Evolutionary conservation across 1,140 invertebrate genomes (phyloP), one percentile per base, ranked within the genome.

Genomic region (Ceratitis capitata): DNA sequence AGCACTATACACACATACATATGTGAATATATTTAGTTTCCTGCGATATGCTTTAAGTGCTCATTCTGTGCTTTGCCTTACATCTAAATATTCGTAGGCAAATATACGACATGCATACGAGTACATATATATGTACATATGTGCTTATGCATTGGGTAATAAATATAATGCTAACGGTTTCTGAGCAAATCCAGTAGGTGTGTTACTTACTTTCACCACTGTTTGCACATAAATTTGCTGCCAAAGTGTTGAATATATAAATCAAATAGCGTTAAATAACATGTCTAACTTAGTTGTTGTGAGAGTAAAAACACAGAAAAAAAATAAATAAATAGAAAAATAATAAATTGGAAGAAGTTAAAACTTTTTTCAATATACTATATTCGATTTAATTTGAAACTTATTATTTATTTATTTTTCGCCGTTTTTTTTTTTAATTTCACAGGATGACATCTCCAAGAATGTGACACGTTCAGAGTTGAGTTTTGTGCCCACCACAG

Each of bases 381-480:
- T 4, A 2, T 42, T 78, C 26, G 23, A 32, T 32, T 39, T 69
- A 19, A 3, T 39, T 39, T 47, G 1, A 78, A 42, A n/a, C 23
- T 14, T n/a, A n/a, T 3, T 35, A 10, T 7, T 0, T 61, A 10
- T 29, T 61, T 61, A 0, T 1, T 3, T n/a, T n/a, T n/a, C n/a
- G n/a, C n/a, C n/a, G n/a, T n/a, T n/a, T n/a, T n/a, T n/a, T n/a
- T n/a, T n/a, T n/a, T n/a, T n/a, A n/a, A n/a, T n/a, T 78, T 85
- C 85, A 85, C 92, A 97, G 96, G 96, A 97, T 90, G 95, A 97
- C 89, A 94, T 95, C 85, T 94, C 94, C 86, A 90, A 90, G 83
- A 96, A 97, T 88, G 98, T 96, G 74, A 98, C 97, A 85, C 95
- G 96, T 88, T 97, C 96, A 89, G 95, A 95, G 89, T 94, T 98